Conservation (phyloP, 2,797 vertebrate genomes). For the Cyclopterus lumpus region DNA sequence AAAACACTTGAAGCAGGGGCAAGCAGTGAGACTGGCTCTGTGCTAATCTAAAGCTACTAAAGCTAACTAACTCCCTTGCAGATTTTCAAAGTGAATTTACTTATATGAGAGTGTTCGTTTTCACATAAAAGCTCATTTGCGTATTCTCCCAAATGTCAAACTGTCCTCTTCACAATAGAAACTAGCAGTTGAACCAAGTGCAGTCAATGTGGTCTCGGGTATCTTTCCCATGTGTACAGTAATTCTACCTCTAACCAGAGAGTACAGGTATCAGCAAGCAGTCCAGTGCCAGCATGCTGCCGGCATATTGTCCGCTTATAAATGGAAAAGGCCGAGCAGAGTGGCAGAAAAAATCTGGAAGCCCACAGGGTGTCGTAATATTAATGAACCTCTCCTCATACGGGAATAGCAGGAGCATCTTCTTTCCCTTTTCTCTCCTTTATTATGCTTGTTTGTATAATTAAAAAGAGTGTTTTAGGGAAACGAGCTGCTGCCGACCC, state of each 20-base stretch:
- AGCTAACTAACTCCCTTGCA: not conserved
- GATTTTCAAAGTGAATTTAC: not conserved
- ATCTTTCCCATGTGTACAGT: conserved; percentile 5
- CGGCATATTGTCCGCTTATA: conserved; percentile 20
- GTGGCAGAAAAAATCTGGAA: conserved; percentile 46
- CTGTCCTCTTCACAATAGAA: not conserved
- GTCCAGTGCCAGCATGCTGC: conserved; percentile 21
- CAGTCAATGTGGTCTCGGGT: conserved; percentile 1
- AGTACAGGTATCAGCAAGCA: conserved; percentile 8
- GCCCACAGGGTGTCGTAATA: conserved; percentile 73
- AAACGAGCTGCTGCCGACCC: conserved; percentile 68
- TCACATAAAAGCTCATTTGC: not conserved
- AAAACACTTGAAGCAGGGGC: not conserved
- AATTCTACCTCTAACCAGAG: conserved; percentile 39
- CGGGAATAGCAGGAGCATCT: conserved; percentile 65
- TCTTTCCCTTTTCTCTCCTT: conserved; percentile 54
- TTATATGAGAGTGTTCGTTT: not conserved
- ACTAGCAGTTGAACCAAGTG: not conserved
- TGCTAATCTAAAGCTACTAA: not conserved
- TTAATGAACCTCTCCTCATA: conserved; percentile 78
- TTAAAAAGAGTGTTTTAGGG: conserved; percentile 80
- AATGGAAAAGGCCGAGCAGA: conserved; percentile 33
- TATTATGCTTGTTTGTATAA: conserved; percentile 80
- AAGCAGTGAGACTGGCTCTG: not conserved
- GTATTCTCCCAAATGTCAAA: not conserved